A percentile compares a stretch with the other conserved stretches of the same genome.
Conservation (phyloP, 2,113 vertebrate genomes). For the Pangasianodon gigas region DNA sequence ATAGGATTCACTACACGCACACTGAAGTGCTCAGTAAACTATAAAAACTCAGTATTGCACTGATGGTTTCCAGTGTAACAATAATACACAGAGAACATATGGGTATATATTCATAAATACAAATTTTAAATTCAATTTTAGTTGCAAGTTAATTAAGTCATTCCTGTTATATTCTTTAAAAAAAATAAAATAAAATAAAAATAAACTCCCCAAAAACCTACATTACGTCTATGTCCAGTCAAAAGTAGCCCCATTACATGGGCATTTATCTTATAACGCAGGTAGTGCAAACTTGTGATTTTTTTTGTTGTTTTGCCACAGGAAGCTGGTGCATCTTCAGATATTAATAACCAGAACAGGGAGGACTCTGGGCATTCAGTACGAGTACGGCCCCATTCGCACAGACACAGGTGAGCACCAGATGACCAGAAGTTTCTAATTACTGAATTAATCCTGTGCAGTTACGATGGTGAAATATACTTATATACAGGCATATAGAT, state of each 20-base stretch:
- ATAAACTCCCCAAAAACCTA: too few species aligned
- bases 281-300: background rate
- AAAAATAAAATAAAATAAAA: background rate
- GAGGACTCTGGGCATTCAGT: background rate
- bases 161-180: background rate
- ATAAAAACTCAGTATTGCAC: background rate
- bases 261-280: background rate
- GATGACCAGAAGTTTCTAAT: background rate
- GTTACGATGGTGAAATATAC: background rate
- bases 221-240: background rate
- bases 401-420: background rate
- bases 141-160: background rate
- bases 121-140: background rate
- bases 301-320: background rate
- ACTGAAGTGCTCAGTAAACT: background rate
- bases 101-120: background rate
- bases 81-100: background rate
- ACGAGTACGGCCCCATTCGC: background rate
- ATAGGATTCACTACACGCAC: background rate
- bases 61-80: background rate
- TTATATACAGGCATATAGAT: background rate
- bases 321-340: conserved; percentile 3
- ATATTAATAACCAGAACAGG: conserved; percentile 8
- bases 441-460: background rate
- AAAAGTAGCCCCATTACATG: background rate